phyloP scores from a whole-genome alignment of 1,140 invertebrate genomes.

The Bombyx mandarina region DNA sequence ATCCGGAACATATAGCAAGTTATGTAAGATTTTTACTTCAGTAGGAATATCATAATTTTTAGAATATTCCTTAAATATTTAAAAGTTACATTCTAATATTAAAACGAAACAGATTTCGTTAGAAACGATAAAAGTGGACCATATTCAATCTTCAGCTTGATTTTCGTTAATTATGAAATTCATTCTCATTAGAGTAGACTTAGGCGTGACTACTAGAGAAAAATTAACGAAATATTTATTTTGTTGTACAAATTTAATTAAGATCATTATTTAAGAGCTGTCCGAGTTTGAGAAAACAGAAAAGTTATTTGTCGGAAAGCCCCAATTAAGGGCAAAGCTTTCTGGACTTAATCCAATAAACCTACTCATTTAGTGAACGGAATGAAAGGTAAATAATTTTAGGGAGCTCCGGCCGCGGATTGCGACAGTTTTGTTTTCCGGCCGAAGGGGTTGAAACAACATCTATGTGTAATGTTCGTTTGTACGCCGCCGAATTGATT shows the following conservation, averaged over 20 bases:
- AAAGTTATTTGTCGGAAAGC: constrained; percentile 67
- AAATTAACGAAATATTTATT: constrained; percentile 36
- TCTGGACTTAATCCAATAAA: constrained; percentile 70
- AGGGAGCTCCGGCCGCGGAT: constrained; percentile 33
- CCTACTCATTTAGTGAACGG: constrained; percentile 68
- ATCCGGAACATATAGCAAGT: too few relatives aligned
- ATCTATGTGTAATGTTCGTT: constrained; percentile 19
- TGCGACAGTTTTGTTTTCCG: constrained; percentile 14
- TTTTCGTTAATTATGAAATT: too few relatives aligned
- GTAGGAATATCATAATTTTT: too few relatives aligned
- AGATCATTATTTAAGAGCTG: constrained; percentile 60
- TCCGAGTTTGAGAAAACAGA: constrained; percentile 65
- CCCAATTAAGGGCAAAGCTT: constrained; percentile 69
- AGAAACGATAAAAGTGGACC: too few relatives aligned
- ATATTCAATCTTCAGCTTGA: too few relatives aligned
- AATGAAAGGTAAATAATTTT: constrained; percentile 70
- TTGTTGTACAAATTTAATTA: constrained; percentile 56
- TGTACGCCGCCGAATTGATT: constrained; percentile 29
- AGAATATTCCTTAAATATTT: too few relatives aligned
- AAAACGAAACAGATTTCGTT: too few relatives aligned
- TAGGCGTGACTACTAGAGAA: constrained; percentile 1
- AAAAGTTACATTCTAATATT: too few relatives aligned
- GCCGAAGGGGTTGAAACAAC: constrained; percentile 24
- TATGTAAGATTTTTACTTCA: too few relatives aligned
- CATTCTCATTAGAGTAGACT: too few relatives aligned